Evolutionary conservation across 2,113 vertebrate genomes (phyloP).

Genomic region (Cynopterus brachyotis): DNA sequence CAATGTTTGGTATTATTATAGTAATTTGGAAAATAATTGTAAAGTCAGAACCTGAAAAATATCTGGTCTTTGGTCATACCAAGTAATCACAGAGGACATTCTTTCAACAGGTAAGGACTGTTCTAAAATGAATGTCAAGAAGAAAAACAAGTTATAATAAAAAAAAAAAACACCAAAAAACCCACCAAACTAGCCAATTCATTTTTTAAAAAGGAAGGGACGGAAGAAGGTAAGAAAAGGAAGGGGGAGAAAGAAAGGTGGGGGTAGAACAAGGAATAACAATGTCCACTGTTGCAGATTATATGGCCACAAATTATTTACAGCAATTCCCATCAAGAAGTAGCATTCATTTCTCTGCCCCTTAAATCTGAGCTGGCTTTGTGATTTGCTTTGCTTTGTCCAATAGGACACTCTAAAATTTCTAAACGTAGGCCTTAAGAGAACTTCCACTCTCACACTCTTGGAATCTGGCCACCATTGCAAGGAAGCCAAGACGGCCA

Average conservation of each 20-base stretch:
- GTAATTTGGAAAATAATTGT: not conserved
- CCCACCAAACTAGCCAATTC: not conserved
- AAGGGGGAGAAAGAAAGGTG: not conserved
- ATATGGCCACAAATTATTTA: not conserved
- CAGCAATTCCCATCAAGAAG: constrained; percentile 4
- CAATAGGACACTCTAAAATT: not conserved
- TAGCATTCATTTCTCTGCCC: not conserved
- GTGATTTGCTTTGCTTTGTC: not conserved
- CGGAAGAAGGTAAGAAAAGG: not conserved
- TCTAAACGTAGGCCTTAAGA: not conserved
- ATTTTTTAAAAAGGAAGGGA: not conserved
- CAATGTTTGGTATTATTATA: not conserved
- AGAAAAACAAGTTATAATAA: not conserved
- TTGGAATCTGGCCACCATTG: not conserved
- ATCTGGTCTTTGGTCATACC: constrained; percentile 60
- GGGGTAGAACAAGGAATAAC: not conserved
- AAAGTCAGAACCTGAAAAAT: constrained; percentile 33
- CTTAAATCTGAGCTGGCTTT: not conserved
- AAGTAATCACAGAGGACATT: constrained; percentile 39
- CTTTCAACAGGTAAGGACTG: constrained; percentile 7
- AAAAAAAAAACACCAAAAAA: not conserved
- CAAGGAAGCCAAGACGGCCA: not conserved
- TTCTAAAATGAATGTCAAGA: constrained; percentile 29
- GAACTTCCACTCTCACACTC: not conserved
- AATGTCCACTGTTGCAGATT: not conserved